Evolutionary conservation across 1,140 invertebrate genomes (phyloP), one percentile per base, ranked within the genome.

Genomic region (Latrodectus geometricus): DNA sequence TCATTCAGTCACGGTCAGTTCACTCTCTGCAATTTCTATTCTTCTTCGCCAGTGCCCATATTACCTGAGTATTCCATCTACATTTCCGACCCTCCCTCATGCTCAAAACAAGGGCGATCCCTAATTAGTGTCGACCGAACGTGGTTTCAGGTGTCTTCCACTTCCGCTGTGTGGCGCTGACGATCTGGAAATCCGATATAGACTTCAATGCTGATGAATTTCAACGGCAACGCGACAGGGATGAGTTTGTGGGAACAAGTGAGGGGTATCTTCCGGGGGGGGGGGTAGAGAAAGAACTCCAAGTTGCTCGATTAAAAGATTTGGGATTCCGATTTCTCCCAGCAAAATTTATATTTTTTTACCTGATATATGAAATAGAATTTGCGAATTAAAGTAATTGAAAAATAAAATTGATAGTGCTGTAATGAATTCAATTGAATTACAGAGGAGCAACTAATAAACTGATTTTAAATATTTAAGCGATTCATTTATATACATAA

Each of bases 81-180:
- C 35, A 35, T 35, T 35, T 17, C 54, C 54, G 17, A 4, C 11
- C 54, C 11, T 14, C 54, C 54, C 54, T 8, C 11, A 23, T 66
- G n/a, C 52, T 20, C 50, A 76, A 73, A 80, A 80, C 49, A 73
- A 66, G 79, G 69, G 20, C 49, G 52, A 72, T 78, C 68, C 66
- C 83, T 86, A 86, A 86, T 86, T 86, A 86, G 83, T 70, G 70
- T 49, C 66, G 83, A 86, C 83, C 77, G 83, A 20, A 69, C 70
- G 52, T 23, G 83, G 83, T 86, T 48, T 86, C 83, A 21, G 35
- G 52, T 86, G 23, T 86, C 83, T 21, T 61, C 74, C 66, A 86
- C 75, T 86, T 86, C 83, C 83, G 83, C 83, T 86, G 83, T 86
- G 83, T 86, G 83, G 83, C 83, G 75, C 75, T 86, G 83, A 73